Evolutionary conservation across 2,113 vertebrate species (phyloP).

Genomic region (Bubo scandiacus): DNA sequence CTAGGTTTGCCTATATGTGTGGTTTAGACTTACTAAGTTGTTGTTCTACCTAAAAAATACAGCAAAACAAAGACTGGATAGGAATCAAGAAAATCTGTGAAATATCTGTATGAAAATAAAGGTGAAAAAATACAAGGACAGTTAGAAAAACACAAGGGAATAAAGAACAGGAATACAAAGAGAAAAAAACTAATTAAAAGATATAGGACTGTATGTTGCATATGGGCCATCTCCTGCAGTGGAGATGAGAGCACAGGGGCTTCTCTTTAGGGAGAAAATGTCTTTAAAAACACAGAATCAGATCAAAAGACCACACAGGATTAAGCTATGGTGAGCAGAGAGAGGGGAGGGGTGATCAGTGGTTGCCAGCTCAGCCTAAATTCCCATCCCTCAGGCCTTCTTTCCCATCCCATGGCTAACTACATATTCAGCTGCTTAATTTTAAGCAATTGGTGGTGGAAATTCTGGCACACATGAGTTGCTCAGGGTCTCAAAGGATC

Average conservation of each 20-base stretch:
- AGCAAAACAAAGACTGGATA: background rate
- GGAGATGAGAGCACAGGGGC: background rate
- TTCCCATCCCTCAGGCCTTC: background rate
- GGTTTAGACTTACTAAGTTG: background rate
- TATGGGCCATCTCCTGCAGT: background rate
- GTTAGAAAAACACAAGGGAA: background rate
- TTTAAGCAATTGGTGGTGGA: background rate
- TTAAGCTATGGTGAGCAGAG: background rate
- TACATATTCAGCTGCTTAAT: background rate
- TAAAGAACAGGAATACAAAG: background rate
- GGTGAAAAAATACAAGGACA: background rate
- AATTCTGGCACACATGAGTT: background rate
- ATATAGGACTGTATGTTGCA: background rate
- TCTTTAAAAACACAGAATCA: background rate
- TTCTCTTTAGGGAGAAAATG: background rate
- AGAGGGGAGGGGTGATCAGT: background rate
- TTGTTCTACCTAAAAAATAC: background rate
- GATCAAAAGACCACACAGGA: background rate
- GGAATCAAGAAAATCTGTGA: background rate
- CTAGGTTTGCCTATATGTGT: background rate
- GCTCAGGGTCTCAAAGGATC: background rate
- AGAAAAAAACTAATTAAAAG: background rate
- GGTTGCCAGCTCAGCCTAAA: background rate
- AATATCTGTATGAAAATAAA: background rate
- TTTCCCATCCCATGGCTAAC: background rate